These are phyloP conservation scores for Spermophilus dauricus DNA, from an alignment of 2,113 vertebrate species.

Conservation along the genomic window DNA sequence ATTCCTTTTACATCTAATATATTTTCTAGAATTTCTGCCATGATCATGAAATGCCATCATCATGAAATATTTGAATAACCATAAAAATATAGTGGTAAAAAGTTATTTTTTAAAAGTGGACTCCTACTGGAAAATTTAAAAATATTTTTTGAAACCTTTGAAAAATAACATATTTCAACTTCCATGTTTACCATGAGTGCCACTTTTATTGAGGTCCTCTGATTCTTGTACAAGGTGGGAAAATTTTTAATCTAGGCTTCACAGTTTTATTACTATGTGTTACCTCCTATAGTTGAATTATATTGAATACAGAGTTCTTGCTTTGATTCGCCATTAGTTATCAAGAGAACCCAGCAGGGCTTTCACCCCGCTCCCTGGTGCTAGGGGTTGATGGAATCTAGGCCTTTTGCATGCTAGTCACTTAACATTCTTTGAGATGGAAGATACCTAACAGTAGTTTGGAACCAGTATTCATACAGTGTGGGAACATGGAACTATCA, in stretches of 20 bases:
- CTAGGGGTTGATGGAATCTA: too few species aligned
- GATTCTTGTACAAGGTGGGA: not conserved
- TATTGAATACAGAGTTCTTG: slow-evolving; percentile 34
- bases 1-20: slow-evolving; percentile 45
- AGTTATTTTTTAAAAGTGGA: not conserved
- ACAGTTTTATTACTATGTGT: not conserved
- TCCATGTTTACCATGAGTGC: not conserved
- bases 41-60: slow-evolving; percentile 28
- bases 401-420: too few species aligned
- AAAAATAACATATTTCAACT: slow-evolving; percentile 32
- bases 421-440: not conserved
- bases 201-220: not conserved
- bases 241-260: not conserved
- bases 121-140: not conserved
- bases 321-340: slow-evolving; percentile 22
- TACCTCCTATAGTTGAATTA: not conserved
- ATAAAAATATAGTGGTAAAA: not conserved
- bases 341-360: not conserved
- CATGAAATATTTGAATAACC: slow-evolving; percentile 30
- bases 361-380: too few species aligned
- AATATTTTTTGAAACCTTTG: slow-evolving; percentile 13
- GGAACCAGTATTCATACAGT: not conserved
- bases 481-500: not conserved
- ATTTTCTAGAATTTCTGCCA: not conserved
- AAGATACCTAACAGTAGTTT: not conserved